phyloP scores from a whole-genome alignment of 2,888 invertebrate genomes.

The Sphaerophoria taeniata region DNA sequence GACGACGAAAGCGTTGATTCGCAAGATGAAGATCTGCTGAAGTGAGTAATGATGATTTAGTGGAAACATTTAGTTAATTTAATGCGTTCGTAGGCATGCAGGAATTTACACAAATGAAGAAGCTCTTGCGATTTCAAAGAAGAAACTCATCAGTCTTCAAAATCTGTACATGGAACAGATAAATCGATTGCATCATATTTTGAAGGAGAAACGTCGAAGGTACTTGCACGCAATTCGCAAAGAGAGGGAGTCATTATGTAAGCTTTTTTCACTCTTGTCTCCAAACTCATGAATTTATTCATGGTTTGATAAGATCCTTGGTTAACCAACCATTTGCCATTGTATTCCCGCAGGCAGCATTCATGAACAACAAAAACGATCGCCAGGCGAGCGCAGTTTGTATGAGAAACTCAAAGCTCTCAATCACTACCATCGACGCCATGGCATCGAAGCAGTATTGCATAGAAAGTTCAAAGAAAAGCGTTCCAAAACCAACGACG shows the following conservation, averaged over 20 bases:
- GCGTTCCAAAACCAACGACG: constrained; percentile 79
- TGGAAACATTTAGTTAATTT: neutral
- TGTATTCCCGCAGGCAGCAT: constrained; percentile 87
- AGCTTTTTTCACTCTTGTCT: constrained; percentile 78
- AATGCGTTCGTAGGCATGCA: constrained; percentile 87
- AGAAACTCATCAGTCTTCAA: constrained; percentile 90
- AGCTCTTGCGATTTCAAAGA: constrained; percentile 89
- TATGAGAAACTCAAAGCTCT: constrained; percentile 92
- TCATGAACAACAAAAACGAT: constrained; percentile 88
- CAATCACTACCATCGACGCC: constrained; percentile 90
- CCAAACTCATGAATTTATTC: neutral
- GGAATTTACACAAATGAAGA: constrained; percentile 95
- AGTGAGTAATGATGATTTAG: constrained; percentile 82
- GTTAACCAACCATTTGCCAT: neutral
- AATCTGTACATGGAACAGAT: constrained; percentile 93
- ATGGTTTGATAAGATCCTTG: neutral
- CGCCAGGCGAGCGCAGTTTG: constrained; percentile 88
- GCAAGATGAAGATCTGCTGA: constrained; percentile 89
- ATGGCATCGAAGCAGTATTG: constrained; percentile 91
- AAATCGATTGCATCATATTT: constrained; percentile 87
- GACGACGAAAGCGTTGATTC: constrained; percentile 91
- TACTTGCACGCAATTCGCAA: constrained; percentile 89
- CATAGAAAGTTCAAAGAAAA: constrained; percentile 90
- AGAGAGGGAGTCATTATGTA: constrained; percentile 92
- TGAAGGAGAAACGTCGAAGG: constrained; percentile 88